Evolutionary conservation across 2,113 vertebrate genomes (phyloP), one percentile per base, ranked within the genome.

Genomic region (Ammodramus savannarum): DNA sequence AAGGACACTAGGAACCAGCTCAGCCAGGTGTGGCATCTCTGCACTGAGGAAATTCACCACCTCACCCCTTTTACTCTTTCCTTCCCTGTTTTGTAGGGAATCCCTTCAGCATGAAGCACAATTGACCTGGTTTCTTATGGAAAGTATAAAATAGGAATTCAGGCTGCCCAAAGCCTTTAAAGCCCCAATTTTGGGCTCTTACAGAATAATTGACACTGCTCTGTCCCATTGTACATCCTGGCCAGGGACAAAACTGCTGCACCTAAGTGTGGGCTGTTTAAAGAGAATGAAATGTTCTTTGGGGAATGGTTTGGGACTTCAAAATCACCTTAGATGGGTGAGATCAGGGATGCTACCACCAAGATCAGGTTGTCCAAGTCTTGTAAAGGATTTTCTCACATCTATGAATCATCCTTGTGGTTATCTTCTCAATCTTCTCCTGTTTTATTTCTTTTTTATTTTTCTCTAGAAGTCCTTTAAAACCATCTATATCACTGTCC

Each of bases 1-100:
- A 78, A 39, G 26, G 22, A 10, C 26, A 6, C 3, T 3, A 71
- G 38, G 51, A 39, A 29, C 26, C 0, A 0, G 6, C 21, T 41
- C 29, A 46, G 27, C 39, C 62, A 43, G 23, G n/a, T 13, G 51
- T 0, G 2, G 26, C 32, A 16, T n/a, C 20, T 10, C 38, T 49
- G 57, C 43, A 13, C 22, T 21, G 8, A 23, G 14, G 41, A 2
- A 34, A 38, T n/a, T 51, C 55, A 49, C 34, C n/a, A 12, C 6
- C 4, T 6, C 15, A 0, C 21, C 74, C 12, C 6, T 75, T 32
- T 32, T 2, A 2, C 3, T 19, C 55, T 39, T 49, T 4, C n/a
- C 11, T 36, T 31, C 25, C 6, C 9, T 51, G 8, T n/a, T 72
- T 78, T 38, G 15, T n/a, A 43, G 38, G 36, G 26, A 32, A 27